Conservation (phyloP, 2,797 vertebrate genomes). For the Naso thynnoides region DNA sequence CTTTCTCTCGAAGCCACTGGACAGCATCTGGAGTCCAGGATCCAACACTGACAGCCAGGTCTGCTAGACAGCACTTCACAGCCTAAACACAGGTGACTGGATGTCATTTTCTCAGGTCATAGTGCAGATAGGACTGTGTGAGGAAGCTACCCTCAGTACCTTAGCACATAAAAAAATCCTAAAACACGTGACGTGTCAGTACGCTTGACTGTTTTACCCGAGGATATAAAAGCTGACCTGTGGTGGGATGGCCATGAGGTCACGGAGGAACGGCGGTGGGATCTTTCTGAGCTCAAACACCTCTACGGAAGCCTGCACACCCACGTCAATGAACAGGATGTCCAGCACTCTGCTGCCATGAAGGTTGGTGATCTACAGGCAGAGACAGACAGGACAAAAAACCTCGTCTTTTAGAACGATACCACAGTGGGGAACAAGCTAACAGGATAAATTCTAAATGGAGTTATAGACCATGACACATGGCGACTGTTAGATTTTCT, state of each 20-base stretch:
- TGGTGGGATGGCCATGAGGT: conserved; percentile 90
- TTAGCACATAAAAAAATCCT: neutral
- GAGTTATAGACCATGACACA: neutral
- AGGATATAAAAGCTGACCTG: conserved; percentile 85
- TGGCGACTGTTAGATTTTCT: neutral
- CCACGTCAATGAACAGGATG: conserved; percentile 92
- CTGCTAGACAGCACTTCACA: conserved; percentile 93
- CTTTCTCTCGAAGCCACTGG: conserved; percentile 92
- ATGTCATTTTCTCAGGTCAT: conserved; percentile 15
- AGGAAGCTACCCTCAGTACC: neutral
- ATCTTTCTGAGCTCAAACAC: conserved; percentile 95
- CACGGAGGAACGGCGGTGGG: conserved; percentile 88
- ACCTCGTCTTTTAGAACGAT: neutral
- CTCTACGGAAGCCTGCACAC: conserved; percentile 92
- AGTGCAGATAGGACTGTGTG: neutral
- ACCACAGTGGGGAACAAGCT: neutral
- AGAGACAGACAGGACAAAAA: neutral
- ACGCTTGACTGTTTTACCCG: neutral
- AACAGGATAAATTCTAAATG: neutral
- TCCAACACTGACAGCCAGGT: conserved; percentile 88
- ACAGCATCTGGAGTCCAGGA: conserved; percentile 96
- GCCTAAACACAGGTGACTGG: conserved; percentile 80
- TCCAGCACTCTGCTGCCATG: conserved; percentile 94
- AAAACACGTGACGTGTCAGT: neutral
- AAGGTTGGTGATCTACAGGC: conserved; percentile 92